These are phyloP conservation scores for Boulengeromyrus knoepffleri DNA, from an alignment of 2,113 vertebrate species.

Conservation along the genomic window DNA sequence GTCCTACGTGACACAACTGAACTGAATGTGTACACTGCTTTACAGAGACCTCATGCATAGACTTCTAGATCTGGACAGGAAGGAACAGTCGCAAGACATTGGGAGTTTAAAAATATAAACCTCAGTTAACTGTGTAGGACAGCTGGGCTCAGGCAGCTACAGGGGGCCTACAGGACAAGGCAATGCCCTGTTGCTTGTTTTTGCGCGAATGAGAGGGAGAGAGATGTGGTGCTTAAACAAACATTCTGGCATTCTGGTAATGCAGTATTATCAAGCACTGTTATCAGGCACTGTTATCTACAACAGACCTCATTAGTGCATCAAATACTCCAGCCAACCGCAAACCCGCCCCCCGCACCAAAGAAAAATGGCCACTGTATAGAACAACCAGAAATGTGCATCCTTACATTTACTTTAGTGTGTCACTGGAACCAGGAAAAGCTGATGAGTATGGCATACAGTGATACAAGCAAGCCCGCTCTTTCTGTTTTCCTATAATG, in stretches of 20 bases:
- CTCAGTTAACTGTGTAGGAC: background rate
- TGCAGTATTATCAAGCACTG: background rate
- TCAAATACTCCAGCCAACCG: background rate
- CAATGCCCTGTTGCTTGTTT: background rate
- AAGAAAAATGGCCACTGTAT: background rate
- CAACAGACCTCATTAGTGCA: background rate
- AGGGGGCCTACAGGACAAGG: background rate
- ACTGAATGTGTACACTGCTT: background rate
- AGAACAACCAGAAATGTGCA: background rate
- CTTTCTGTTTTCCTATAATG: background rate
- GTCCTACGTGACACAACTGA: background rate
- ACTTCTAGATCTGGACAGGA: background rate
- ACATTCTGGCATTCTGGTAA: background rate
- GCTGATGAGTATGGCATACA: background rate
- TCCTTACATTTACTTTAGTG: background rate
- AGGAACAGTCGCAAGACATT: background rate
- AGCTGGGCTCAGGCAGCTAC: background rate
- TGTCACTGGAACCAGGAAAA: background rate
- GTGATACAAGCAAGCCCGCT: background rate
- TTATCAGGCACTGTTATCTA: background rate
- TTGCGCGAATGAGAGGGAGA: background rate
- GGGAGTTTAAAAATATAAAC: background rate
- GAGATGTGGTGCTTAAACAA: background rate
- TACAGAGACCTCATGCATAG: background rate
- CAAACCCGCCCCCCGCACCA: background rate